Evolutionary conservation across 2,797 vertebrate genomes (phyloP).

Genomic region (Squalus acanthias): DNA sequence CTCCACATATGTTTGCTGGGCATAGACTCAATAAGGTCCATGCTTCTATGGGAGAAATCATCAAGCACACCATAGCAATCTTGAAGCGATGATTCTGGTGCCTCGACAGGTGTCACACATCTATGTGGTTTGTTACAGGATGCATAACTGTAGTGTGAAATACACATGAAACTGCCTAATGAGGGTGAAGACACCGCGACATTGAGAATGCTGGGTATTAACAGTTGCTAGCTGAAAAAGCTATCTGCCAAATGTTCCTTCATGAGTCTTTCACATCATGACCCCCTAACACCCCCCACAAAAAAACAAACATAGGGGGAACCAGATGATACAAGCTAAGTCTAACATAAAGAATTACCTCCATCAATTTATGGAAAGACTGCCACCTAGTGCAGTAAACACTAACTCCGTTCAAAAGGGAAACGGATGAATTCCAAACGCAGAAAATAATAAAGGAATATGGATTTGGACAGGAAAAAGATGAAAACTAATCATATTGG

Average conservation of each 20-base stretch:
- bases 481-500: neutral
- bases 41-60: neutral
- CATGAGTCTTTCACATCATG: neutral
- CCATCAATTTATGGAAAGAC: neutral
- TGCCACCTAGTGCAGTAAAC: neutral
- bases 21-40: neutral
- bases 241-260: neutral
- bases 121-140: neutral
- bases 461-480: neutral
- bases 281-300: neutral
- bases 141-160: neutral
- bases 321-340: neutral
- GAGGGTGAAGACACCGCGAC: too few relatives aligned
- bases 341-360: neutral
- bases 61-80: neutral
- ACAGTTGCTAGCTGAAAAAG: neutral
- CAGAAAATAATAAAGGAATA: neutral
- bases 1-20: neutral
- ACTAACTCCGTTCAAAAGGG: neutral
- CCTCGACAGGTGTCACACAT: neutral
- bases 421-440: neutral
- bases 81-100: neutral
- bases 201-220: neutral
- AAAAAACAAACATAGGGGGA: neutral
- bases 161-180: neutral